A percentile compares a stretch with the other conserved stretches of the same genome.
These are phyloP conservation scores for Xanthorhoe spadicearia DNA, from an alignment of 2,888 invertebrate genomes.

Conservation along the genomic window DNA sequence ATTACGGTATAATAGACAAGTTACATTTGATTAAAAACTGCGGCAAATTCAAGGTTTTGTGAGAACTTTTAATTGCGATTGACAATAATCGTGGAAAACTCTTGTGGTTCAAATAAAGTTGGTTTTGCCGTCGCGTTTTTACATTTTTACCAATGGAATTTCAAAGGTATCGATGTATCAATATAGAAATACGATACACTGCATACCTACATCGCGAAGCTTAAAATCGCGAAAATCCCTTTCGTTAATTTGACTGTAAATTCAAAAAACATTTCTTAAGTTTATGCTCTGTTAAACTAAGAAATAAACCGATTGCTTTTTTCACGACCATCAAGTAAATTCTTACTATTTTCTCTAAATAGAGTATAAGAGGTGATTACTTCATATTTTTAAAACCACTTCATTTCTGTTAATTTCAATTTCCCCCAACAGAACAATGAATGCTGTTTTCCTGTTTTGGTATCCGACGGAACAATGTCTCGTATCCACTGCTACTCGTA, in stretches of 20 bases:
- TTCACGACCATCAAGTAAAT: no score
- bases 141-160: no score
- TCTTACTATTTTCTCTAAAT: no score
- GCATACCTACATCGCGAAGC: no score
- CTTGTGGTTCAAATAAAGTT: neutral
- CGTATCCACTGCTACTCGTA: neutral
- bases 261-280: no score
- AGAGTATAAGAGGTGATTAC: neutral
- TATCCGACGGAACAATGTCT: constrained; percentile 16
- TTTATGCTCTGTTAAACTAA: no score
- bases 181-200: no score
- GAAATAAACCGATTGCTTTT: no score
- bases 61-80: neutral
- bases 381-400: neutral
- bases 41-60: neutral
- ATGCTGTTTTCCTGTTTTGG: constrained; percentile 12
- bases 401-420: constrained; percentile 9
- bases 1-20: neutral
- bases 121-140: no score
- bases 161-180: no score
- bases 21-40: neutral
- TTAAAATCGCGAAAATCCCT: no score
- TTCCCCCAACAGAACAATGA: constrained; percentile 19
- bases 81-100: neutral
- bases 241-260: no score